Base-by-base conservation (phyloP, 1,140 invertebrate species). In the Patella vulgata region DNA sequence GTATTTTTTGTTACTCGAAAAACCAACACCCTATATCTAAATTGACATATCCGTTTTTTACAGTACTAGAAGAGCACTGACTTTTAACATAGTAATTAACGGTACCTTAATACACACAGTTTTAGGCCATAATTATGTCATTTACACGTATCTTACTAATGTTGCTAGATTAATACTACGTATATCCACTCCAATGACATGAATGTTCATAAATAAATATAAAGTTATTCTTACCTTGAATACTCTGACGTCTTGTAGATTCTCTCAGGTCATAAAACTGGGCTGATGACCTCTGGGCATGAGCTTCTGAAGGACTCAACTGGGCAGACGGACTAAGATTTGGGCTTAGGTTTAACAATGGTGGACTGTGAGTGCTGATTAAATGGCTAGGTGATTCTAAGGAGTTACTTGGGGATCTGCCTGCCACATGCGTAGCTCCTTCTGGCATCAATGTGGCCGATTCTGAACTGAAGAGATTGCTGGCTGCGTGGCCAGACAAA, bases 321-420 rank as follows among this genome's bases (percentile, higher is more conserved):
- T 36, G 33, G 14, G 33, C 33, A 8, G 69, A 51, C 12, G 80
- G 80, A 60, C 80, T 82, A 36, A 84, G 63, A 59, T 82, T 82
- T 19, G 82, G 82, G 70, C 81, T 82, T 2, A 84, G 66, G 63
- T 82, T 83, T 33, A 84, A 61, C n/a, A 84, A 77, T 4, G 82
- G 82, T 14, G 82, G 82, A 66, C 79, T 82, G 64, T 79, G 79
- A 11, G 81, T 80, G 59, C 78, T 81, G 53, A 83, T 79, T 42
- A 74, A 74, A 28, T 70, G 70, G 25, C 54, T 55, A 36, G 47
- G 12, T 51, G 60, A 43, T 27, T 21, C 42, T 31, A 36, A 42
- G 30, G 39, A 17, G 40, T 48, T 23, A 44, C 58, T 53, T 25
- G 55, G 31, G 48, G 44, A 27, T 19, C 51, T 6, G 27, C 54